Conservation (phyloP, 2,888 invertebrate species). For the Microctonus aethiopoides region DNA sequence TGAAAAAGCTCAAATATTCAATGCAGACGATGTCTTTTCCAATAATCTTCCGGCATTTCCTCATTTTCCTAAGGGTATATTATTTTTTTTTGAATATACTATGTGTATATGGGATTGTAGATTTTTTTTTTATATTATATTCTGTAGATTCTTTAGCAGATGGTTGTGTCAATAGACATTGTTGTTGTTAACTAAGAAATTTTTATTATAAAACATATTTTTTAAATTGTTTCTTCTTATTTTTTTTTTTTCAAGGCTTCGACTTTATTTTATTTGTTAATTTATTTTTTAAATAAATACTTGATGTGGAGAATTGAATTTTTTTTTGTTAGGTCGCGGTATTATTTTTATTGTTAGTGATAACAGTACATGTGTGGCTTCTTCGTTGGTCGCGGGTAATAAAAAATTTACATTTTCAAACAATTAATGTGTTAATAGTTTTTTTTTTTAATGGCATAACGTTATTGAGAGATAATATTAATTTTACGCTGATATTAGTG, state of each 20-base stretch:
- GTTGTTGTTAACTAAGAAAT: not conserved
- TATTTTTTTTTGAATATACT: not conserved
- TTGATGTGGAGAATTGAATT: too few relatives aligned
- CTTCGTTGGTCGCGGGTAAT: too few relatives aligned
- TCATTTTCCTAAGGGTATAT: constrained; percentile 19
- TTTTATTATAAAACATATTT: not conserved
- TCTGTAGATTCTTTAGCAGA: not conserved
- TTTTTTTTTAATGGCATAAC: too few relatives aligned
- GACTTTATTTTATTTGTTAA: not conserved
- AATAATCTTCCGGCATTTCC: constrained; percentile 25
- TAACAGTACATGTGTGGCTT: too few relatives aligned
- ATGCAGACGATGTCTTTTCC: constrained; percentile 11
- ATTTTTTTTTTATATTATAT: not conserved
- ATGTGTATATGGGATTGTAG: constrained; percentile 1
- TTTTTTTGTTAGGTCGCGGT: too few relatives aligned
- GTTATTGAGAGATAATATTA: too few relatives aligned
- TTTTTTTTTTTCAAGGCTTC: not conserved
- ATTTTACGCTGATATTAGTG: too few relatives aligned
- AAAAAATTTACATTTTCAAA: too few relatives aligned
- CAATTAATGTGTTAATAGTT: too few relatives aligned
- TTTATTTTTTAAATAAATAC: too few relatives aligned
- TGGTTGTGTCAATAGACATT: not conserved
- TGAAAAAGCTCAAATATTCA: not conserved
- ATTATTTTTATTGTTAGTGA: too few relatives aligned
- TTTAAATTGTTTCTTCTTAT: not conserved